A percentile compares a stretch with the other conserved stretches of the same genome.
These are phyloP conservation scores for Lasioglossum leucozonium DNA, from an alignment of 2,888 invertebrate genomes.

Conservation along the genomic window DNA sequence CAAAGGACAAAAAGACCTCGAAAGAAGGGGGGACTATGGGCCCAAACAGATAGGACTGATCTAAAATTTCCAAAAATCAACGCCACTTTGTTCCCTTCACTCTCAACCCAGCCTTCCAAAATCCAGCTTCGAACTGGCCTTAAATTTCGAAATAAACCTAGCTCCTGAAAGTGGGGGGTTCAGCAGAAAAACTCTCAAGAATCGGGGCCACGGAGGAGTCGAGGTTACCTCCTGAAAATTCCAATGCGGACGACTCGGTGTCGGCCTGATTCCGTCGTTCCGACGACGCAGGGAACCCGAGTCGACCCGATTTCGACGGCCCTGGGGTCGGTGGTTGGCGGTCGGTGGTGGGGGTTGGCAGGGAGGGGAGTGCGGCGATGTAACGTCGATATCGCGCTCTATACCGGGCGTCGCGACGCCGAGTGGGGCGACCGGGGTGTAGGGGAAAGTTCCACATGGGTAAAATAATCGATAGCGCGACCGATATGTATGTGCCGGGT, in stretches of 20 bases:
- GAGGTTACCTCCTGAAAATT: not conserved
- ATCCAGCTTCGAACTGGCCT: not conserved
- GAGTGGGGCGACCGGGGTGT: constrained; percentile 74
- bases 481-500: constrained; percentile 80
- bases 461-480: constrained; percentile 84
- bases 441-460: constrained; percentile 83
- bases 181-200: not conserved
- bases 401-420: constrained; percentile 81
- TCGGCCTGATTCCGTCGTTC: not conserved
- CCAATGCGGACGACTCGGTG: not conserved
- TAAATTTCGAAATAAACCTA: not conserved
- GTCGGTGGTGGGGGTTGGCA: constrained; percentile 44
- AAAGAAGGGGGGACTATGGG: not conserved
- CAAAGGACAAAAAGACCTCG: not conserved
- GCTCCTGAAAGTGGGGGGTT: not conserved
- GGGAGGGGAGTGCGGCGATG: constrained; percentile 75
- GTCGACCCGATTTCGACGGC: constrained; percentile 43
- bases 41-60: not conserved
- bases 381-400: constrained; percentile 84
- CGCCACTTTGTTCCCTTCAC: not conserved
- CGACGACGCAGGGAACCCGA: not conserved
- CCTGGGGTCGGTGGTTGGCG: constrained; percentile 60
- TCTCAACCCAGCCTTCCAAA: not conserved
- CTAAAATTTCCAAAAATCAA: not conserved
- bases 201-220: not conserved